Conservation (phyloP, 2,888 invertebrate genomes). For the Panopea generosa region DNA sequence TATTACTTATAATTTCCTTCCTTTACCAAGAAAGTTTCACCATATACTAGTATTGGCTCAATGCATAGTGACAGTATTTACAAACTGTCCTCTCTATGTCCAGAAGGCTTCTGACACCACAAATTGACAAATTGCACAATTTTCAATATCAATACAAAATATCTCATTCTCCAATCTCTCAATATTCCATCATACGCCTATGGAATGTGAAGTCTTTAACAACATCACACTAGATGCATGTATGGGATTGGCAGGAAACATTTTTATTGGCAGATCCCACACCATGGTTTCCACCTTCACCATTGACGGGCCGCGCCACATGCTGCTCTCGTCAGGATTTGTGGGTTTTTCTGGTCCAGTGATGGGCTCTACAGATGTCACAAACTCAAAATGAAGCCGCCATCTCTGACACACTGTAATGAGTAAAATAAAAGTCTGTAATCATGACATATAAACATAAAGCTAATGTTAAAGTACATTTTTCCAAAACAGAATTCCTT, state of each 20-base stretch:
- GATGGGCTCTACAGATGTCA: conserved; percentile 81
- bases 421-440: background rate
- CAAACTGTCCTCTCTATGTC: too few species aligned
- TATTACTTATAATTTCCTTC: too few species aligned
- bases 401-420: conserved; percentile 94
- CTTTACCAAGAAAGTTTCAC: too few species aligned
- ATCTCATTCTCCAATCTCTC: too few species aligned
- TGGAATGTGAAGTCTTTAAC: conserved; percentile 67
- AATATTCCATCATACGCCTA: conserved; percentile 33
- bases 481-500: too few species aligned
- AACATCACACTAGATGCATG: conserved; percentile 80
- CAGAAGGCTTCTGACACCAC: too few species aligned
- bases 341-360: conserved; percentile 84
- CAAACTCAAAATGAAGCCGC: conserved; percentile 99
- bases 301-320: conserved; percentile 94
- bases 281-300: conserved; percentile 99
- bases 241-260: conserved; percentile 94
- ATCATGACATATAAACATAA: background rate
- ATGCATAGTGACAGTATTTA: too few species aligned
- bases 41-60: too few species aligned
- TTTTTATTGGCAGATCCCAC: conserved; percentile 98
- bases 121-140: too few species aligned
- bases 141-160: too few species aligned
- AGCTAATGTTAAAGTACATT: too few species aligned
- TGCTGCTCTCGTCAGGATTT: conserved; percentile 87